Percentiles rank a stretch among this genome's conserved stretches.
phyloP scores from a whole-genome alignment of 2,113 vertebrate species.

The Ramphastos sulfuratus region DNA sequence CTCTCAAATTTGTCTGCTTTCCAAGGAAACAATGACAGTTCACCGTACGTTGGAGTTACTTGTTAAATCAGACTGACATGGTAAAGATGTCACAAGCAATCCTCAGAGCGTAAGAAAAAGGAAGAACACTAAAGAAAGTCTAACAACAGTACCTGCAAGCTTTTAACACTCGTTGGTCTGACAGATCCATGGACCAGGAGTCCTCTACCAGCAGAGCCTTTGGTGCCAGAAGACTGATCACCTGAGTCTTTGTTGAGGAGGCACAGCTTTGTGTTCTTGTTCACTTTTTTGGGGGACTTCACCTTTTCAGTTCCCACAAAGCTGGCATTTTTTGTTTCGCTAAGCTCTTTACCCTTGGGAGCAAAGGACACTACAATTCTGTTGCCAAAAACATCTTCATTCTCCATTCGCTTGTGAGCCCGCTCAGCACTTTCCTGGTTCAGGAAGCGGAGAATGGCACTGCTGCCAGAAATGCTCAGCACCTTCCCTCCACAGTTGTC shows the following conservation, averaged over 20 bases:
- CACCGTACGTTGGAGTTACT: background rate
- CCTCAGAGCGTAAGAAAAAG: background rate
- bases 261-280: constrained; percentile 83
- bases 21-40: background rate
- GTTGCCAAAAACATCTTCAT: constrained; percentile 95
- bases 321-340: constrained; percentile 74
- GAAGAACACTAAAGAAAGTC: background rate
- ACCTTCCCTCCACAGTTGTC: constrained; percentile 98
- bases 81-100: background rate
- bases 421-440: constrained; percentile 90
- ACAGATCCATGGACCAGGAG: constrained; percentile 72
- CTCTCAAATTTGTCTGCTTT: background rate
- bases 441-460: constrained; percentile 90
- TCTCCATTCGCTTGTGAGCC: constrained; percentile 95
- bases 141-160: constrained; percentile 77
- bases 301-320: constrained; percentile 79
- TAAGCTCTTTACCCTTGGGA: constrained; percentile 80
- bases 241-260: constrained; percentile 76
- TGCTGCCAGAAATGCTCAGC: constrained; percentile 87
- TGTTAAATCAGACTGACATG: background rate
- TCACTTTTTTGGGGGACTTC: constrained; percentile 89
- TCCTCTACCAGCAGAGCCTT: constrained; percentile 81
- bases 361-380: constrained; percentile 90
- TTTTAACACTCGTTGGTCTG: constrained; percentile 88
- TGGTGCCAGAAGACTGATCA: constrained; percentile 82